Evolutionary conservation across 2,888 invertebrate genomes (phyloP), one percentile per base, ranked within the genome.

Genomic region (Byasa hedistus): DNA sequence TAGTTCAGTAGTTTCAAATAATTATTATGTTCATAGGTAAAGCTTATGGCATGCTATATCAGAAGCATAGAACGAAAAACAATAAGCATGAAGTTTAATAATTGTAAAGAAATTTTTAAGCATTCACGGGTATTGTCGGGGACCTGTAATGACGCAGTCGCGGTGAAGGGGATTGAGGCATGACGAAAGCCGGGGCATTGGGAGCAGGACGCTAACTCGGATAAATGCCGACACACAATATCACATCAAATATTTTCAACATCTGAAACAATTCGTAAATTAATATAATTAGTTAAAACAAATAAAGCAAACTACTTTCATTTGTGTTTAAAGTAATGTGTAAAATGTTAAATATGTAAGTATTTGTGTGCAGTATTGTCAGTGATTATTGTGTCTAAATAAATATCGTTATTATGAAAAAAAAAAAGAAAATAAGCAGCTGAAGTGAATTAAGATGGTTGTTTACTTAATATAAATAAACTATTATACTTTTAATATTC

Each of bases 91-190:
- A 19, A 48, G n/a, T 48, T 48, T 48, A 3, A 48, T 48, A 48
- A 48, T n/a, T 44, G 44, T 19, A 61, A 51, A 54, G 17, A 63
- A 48, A 58, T 71, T 73, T 68, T 74, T 75, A 73, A 76, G 73
- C 88, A 86, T 89, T 89, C 89, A 79, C 75, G 87, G 85, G 79
- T 72, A 66, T 72, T 73, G 74, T 74, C 69, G 78, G 87, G 48
- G 94, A 95, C 95, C 95, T 95, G 95, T 95, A 95, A 90, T 95
- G 95, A 87, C 95, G 95, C 91, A 95, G 95, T 90, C 94, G 93
- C 88, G 94, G 94, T 87, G 93, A 93, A 79, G 93, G 92, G 85
- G 93, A 92, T 91, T 94, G 93, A 87, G 94, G 94, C 94, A 95
- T 95, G 93, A 92, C 92, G 93, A 91, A 94, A 93, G 94, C 94